Evolutionary conservation across 2,113 vertebrate species (phyloP), one percentile per base, ranked within the genome.

Genomic region (Butastur rufipennis): DNA sequence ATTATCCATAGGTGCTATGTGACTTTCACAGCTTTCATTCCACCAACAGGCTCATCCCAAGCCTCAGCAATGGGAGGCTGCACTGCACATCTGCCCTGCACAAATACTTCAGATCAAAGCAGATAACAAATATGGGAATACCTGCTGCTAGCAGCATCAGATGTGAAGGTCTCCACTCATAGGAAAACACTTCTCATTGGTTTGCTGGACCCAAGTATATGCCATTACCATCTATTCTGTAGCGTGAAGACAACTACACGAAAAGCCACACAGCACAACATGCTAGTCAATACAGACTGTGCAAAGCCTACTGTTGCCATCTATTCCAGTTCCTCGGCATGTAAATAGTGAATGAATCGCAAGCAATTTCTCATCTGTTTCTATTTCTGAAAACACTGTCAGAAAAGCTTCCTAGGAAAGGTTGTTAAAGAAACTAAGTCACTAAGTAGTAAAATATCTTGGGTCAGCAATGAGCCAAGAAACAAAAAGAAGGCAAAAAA

Each of bases 101-200:
- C 16, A 43, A 56, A 38, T 19, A 65, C 48, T 59, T 61, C 53
- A 9, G 43, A 66, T 47, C 21, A 85, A 65, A 23, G 36, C 0
- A 56, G 34, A 15, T 6, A 40, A 32, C 8, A 75, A 53, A 71
- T 18, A 42, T 0, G 2, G 32, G 13, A 89, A 42, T 25, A 83
- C 8, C 13, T 68, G 56, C 56, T 43, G 23, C 17, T 42, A 42
- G 38, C 68, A 86, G 50, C 10, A 4, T 42, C 58, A 81, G 38
- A 66, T 1, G 0, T 25, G 29, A 29, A 61, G 12, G 29, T 21
- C 45, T 58, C 55, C 50, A 50, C 21, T 47, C 47, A 13, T 0
- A 59, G 23, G 45, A 74, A 82, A 81, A 65, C n/a, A 62, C 12
- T 61, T 70, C 14, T 31, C 21, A 6, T 14, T 34, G 9, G 5